Evolutionary conservation across 2,888 invertebrate genomes (phyloP), one percentile per base, ranked within the genome.

Genomic region (Caenorhabditis plicata): DNA sequence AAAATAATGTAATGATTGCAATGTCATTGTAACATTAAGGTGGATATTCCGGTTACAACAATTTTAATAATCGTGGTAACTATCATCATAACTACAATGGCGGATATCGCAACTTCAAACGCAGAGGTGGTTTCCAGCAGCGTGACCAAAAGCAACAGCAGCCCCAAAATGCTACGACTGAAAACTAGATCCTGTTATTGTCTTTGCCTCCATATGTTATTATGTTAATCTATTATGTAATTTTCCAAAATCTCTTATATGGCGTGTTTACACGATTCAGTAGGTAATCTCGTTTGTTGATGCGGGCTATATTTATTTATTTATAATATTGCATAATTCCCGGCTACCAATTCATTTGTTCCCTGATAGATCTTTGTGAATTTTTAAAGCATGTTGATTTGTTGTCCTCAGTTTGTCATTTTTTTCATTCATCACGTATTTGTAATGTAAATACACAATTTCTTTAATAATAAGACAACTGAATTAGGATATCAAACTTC

Each of bases 321-420:
- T 60, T 53, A 51, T 53, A 53, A 54, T 60, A 50, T 53, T 54
- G 50, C 50, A 51, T 51, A 54, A 41, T 23, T 22, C 36, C 23
- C 40, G 26, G 38, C 29, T 31, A 29, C 27, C 19, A 40, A 23
- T 44, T 9, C 8, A 23, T 36, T 33, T 42, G 22, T 48, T 48
- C 42, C 32, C 48, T 38, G 36, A 11, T n/a, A 20, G 47, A 44
- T 40, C 48, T 44, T 58, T 58, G 53, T 58, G 58, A 58, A 58
- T 58, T 58, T 40, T 52, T 58, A 58, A 52, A 58, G 58, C 58
- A 58, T 58, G 58, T 58, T 46, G 53, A 48, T 49, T 31, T 58
- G 48, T 52, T 58, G 55, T 45, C 36, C 38, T 49, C 48, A 58
- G 52, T 58, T 58, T 58, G 58, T 58, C 47, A 58, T 45, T 48